Base-by-base conservation (phyloP, 2,888 invertebrate species). In the Scaptomyza polygonia region DNA sequence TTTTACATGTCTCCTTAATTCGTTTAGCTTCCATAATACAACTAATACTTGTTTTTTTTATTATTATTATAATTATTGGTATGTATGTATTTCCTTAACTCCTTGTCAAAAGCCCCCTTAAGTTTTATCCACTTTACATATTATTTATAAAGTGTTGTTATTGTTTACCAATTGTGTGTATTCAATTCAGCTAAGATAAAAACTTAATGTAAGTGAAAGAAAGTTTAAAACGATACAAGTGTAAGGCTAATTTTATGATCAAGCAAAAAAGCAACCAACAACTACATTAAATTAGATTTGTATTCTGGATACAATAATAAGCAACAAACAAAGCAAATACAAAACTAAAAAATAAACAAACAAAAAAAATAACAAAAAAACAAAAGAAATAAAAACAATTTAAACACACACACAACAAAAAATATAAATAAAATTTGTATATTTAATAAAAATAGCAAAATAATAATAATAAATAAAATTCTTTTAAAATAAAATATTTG, bases 361-460 rank as follows among this genome's bases (percentile, higher is more conserved):
- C 70, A 59, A 69, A 69, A 54, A 72, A 65, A 51, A 51, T 52
- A 45, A 4, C 34, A 66, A 72, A 42, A 59, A 12, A 79, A 88
- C 84, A 79, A 53, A 62, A 40, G 58, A 25, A 83, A 79, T 75
- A 85, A 88, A 1, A 25, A 25, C 25, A 25, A 8, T 21, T 88
- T 79, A 85, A 88, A 88, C 79, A 66, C 72, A 57, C 84, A 75
- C 54, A 67, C 52, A 74, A 81, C 48, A 74, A 81, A 74, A 71
- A 72, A 82, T 76, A 84, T 85, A 88, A 86, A 79, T 70, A 78
- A 81, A 83, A 88, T 89, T 88, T 88, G 89, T 89, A 90, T 90
- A 89, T 89, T 90, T 87, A 89, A 89, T 88, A 88, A 83, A 86
- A 88, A 88, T 88, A 88, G 88, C 88, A 84, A 89, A 88, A 88